Percentiles rank a stretch among this genome's conserved stretches.
Conservation (phyloP, 2,113 vertebrate species). For the Lipotes vexillifer region DNA sequence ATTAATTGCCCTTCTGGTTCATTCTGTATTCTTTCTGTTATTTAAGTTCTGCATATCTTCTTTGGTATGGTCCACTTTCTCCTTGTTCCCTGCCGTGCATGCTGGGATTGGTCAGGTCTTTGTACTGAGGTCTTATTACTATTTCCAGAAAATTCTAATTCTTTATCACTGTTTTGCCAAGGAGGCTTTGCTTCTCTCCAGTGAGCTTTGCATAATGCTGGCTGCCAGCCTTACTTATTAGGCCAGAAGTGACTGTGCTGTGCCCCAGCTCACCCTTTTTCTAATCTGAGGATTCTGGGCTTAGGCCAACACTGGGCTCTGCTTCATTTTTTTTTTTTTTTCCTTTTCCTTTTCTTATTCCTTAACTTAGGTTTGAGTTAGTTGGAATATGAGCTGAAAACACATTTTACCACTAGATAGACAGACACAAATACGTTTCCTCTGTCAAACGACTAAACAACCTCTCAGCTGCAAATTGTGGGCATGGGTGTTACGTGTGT, state of each 20-base stretch:
- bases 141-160: conserved; percentile 55
- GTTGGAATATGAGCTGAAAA: not conserved
- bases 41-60: not conserved
- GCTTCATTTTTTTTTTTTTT: not conserved
- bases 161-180: conserved; percentile 45
- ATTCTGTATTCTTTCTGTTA: not conserved
- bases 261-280: not conserved
- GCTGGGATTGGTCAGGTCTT: not conserved
- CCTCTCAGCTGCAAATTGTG: not conserved
- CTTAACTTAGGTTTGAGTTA: not conserved
- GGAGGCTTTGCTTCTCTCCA: conserved; percentile 44
- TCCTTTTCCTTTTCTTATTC: accelerated
- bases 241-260: not conserved
- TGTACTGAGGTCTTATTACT: conserved; percentile 22
- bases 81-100: not conserved
- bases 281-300: conserved; percentile 13
- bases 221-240: conserved; percentile 30
- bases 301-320: not conserved
- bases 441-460: not conserved
- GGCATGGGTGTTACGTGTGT: not conserved
- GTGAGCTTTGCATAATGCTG: conserved; percentile 36
- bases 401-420: not conserved
- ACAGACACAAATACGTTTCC: not conserved
- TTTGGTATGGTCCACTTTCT: not conserved
- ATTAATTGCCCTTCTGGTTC: not conserved